Evolutionary conservation across 1,140 invertebrate genomes (phyloP).

Genomic region (Drosophila pallidifrons): DNA sequence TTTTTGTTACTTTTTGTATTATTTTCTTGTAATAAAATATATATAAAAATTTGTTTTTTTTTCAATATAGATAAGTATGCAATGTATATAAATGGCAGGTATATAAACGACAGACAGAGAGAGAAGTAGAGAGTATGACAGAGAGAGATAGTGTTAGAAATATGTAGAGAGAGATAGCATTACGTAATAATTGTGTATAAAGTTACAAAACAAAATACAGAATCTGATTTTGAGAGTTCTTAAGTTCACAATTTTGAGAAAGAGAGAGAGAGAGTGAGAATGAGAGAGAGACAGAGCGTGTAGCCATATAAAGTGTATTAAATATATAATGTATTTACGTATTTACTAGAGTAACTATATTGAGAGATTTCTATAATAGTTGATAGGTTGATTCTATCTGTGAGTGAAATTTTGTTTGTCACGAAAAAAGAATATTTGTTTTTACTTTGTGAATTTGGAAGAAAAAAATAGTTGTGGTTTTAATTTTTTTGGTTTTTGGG

Average conservation of each 20-base stretch:
- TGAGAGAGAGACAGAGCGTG: slow-evolving; percentile 41
- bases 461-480: slow-evolving; percentile 5
- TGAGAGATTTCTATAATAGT: background rate
- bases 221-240: background rate
- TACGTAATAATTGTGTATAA: slow-evolving; percentile 46
- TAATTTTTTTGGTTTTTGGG: background rate
- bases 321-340: slow-evolving; percentile 26
- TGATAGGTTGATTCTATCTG: slow-evolving; percentile 28
- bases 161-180: slow-evolving; percentile 40
- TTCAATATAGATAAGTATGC: slow-evolving; percentile 57
- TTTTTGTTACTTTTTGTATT: slow-evolving; percentile 59
- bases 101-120: slow-evolving; percentile 58
- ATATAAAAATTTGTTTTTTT: slow-evolving; percentile 37
- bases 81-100: slow-evolving; percentile 54
- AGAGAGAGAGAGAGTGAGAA: background rate
- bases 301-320: slow-evolving; percentile 45
- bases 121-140: slow-evolving; percentile 32
- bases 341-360: slow-evolving; percentile 29
- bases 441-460: slow-evolving; percentile 24
- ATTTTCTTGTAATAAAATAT: slow-evolving; percentile 50
- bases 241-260: slow-evolving; percentile 2
- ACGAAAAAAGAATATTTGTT: slow-evolving; percentile 11
- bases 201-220: slow-evolving; percentile 10
- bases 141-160: slow-evolving; percentile 28
- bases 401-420: slow-evolving; percentile 10